phyloP scores from a whole-genome alignment of 2,797 vertebrate species.

The Paratrypauchen microcephalus region DNA sequence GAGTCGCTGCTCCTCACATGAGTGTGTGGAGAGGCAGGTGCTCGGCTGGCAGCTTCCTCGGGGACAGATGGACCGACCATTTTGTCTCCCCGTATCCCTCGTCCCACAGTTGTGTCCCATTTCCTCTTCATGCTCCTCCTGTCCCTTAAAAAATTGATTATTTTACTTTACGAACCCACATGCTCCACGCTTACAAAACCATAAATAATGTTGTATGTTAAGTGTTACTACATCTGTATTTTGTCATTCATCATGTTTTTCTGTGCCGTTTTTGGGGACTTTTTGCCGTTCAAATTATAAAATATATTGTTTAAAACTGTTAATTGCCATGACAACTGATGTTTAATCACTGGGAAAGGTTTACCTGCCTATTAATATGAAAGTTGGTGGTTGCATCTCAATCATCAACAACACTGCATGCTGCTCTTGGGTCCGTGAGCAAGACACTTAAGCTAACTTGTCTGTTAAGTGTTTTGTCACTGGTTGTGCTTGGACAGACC shows the following conservation, averaged over 20 bases:
- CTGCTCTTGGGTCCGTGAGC: no score
- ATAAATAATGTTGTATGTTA: neutral
- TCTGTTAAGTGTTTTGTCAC: no score
- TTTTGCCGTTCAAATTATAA: no score
- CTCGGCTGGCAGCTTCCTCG: constrained; percentile 63
- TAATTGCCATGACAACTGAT: no score
- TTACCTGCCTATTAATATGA: no score
- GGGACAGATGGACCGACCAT: constrained; percentile 78
- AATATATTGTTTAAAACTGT: neutral
- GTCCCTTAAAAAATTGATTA: neutral
- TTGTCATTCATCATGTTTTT: no score
- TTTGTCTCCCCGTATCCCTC: constrained; percentile 68
- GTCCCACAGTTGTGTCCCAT: constrained; percentile 18
- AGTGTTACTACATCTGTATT: neutral
- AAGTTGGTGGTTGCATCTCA: no score
- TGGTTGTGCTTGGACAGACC: no score
- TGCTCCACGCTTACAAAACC: neutral
- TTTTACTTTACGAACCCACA: neutral
- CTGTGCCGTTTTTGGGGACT: no score
- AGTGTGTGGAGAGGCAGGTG: constrained; percentile 39
- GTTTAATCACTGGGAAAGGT: no score
- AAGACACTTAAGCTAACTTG: no score
- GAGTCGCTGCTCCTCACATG: constrained; percentile 31
- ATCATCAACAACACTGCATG: no score
- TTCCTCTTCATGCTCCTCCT: constrained; percentile 21